phyloP scores from a whole-genome alignment of 2,113 vertebrate species.

The Prunella himalayana region DNA sequence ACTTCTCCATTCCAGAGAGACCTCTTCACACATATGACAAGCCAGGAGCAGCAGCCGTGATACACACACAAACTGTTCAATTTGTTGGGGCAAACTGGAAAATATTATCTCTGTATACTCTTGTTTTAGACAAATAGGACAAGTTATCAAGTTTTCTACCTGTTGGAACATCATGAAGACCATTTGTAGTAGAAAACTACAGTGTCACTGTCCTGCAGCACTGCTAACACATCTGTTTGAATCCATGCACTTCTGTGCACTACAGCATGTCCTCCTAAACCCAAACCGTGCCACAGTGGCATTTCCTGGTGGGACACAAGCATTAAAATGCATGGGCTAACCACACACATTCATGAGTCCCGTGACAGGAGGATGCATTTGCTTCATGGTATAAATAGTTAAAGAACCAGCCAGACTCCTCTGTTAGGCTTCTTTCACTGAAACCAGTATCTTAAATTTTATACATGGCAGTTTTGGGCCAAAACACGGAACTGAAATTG shows the following conservation, averaged over 20 bases:
- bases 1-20: not conserved
- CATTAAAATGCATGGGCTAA: not conserved
- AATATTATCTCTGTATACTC: not conserved
- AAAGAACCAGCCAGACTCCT: not conserved
- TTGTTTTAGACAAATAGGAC: not conserved
- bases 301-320: not conserved
- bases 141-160: not conserved
- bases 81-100: not conserved
- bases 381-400: not conserved
- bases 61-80: not conserved
- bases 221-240: not conserved
- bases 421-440: not conserved
- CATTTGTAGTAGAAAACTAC: not conserved
- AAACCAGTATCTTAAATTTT: not conserved
- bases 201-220: not conserved
- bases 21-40: not conserved
- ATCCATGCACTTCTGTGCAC: not conserved
- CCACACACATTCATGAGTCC: fast-evolving
- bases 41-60: not conserved
- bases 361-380: fast-evolving
- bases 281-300: fast-evolving
- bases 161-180: not conserved
- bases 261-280: not conserved
- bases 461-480: not conserved
- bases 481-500: not conserved